Percentiles rank a stretch among this genome's conserved stretches.
Evolutionary conservation across 1,140 invertebrate genomes (phyloP).

Genomic region (Octopus sinensis): DNA sequence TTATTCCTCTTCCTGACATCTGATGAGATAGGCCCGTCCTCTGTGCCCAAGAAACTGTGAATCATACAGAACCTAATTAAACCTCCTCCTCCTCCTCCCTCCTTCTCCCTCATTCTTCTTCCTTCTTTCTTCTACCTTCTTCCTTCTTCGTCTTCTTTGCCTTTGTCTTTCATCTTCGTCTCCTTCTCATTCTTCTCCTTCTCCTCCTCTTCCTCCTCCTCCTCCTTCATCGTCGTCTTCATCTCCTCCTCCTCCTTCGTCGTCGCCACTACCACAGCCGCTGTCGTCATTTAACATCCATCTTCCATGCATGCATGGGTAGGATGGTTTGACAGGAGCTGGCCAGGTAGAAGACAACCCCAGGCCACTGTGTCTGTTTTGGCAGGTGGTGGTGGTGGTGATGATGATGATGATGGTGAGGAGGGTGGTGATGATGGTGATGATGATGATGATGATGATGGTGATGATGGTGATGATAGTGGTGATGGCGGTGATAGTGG

Average conservation of each 20-base stretch:
- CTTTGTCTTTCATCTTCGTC: too few species aligned
- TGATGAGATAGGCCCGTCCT: too few species aligned
- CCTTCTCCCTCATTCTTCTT: background rate
- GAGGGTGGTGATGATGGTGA: slow-evolving; percentile 13
- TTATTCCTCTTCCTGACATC: too few species aligned
- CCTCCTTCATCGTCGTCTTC: background rate
- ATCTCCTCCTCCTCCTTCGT: background rate
- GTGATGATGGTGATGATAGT: slow-evolving; percentile 63
- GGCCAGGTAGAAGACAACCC: too few species aligned
- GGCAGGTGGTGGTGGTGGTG: background rate
- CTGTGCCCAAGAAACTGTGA: too few species aligned
- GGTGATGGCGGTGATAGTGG: slow-evolving; percentile 61
- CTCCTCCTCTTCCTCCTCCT: background rate
- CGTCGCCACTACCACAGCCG: background rate
- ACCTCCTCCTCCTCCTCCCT: background rate
- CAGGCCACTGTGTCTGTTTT: too few species aligned
- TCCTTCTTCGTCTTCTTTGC: too few species aligned
- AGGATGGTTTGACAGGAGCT: too few species aligned
- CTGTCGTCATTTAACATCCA: background rate
- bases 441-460: slow-evolving; percentile 55
- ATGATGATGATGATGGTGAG: slow-evolving; percentile 7
- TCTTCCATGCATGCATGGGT: too few species aligned
- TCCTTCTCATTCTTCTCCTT: background rate
- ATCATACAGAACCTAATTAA: too few species aligned
- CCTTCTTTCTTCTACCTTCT: too few species aligned